These are phyloP conservation scores for Drosophila pegasa DNA, from an alignment of 2,888 invertebrate species.

Conservation along the genomic window DNA sequence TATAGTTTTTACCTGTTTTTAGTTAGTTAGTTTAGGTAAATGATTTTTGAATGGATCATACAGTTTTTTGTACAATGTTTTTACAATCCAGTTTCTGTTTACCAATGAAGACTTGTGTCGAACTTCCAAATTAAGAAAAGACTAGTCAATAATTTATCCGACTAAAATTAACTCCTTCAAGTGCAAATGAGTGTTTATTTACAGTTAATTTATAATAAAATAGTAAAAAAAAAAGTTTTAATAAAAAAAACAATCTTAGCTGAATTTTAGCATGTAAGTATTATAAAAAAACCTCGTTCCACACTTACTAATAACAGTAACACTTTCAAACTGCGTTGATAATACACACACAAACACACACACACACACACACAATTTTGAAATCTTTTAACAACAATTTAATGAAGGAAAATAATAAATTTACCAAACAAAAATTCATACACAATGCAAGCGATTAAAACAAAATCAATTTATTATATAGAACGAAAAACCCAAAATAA, in stretches of 20 bases:
- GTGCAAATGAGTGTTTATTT: slow-evolving; percentile 67
- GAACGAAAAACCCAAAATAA: slow-evolving; percentile 63
- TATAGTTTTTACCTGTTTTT: slow-evolving; percentile 40
- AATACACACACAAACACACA: slow-evolving; percentile 25
- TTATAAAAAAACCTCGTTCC: slow-evolving; percentile 32
- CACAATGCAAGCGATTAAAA: slow-evolving; percentile 67
- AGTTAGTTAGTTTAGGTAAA: slow-evolving; percentile 54
- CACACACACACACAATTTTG: slow-evolving; percentile 33
- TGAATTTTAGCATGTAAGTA: slow-evolving; percentile 68
- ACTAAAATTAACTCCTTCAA: slow-evolving; percentile 48
- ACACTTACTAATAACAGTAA: slow-evolving; percentile 16
- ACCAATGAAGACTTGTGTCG: slow-evolving; percentile 10
- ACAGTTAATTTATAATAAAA: slow-evolving; percentile 36
- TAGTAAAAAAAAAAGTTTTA: slow-evolving; percentile 21
- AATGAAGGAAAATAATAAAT: slow-evolving; percentile 19
- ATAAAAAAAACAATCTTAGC: slow-evolving; percentile 50
- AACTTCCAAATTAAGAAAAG: slow-evolving; percentile 26
- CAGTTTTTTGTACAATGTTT: slow-evolving; percentile 43
- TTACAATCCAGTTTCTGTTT: slow-evolving; percentile 28
- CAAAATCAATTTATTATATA: slow-evolving; percentile 75
- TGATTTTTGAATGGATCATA: slow-evolving; percentile 33
- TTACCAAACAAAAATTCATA: slow-evolving; percentile 45
- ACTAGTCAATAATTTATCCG: slow-evolving; percentile 33
- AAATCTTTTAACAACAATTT: slow-evolving; percentile 42
- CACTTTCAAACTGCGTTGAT: slow-evolving; percentile 27